Base-by-base conservation (phyloP, 2,113 vertebrate species). In the Suncus etruscus region DNA sequence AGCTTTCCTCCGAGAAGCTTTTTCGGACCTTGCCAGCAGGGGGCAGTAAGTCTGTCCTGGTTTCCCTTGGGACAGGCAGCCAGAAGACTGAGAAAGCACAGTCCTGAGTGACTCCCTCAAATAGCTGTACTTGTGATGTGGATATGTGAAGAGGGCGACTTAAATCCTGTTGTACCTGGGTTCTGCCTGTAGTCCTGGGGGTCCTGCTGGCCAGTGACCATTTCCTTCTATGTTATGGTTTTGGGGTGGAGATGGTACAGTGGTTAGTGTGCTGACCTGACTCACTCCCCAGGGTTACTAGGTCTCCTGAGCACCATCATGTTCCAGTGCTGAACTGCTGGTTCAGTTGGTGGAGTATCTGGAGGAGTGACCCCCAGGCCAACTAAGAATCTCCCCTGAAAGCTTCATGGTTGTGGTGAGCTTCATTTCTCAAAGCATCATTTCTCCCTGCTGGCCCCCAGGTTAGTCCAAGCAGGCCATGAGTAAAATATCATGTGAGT, bases 1-100 rank as follows among this genome's bases (percentile, higher is more conserved):
- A n/a, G n/a, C n/a, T n/a, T n/a, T n/a, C n/a, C n/a, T n/a, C n/a
- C 24, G 82, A 58, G 70, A 75, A 54, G 77, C 83, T 54, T 63
- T 50, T 31, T 25, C 25, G 32, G 31, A 61, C 69, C 47, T 91
- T 86, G n/a, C 25, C 83, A 32, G 20, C 68, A 47, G 39, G 20
- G 54, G 54, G 54, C 54, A 58, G 9, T 4, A 29, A 69, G 18
- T 69, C 20, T 50, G 48, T 39, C 79, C 32, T 78, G 75, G 31
- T 47, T 45, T 69, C 24, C 77, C 31, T 25, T 4, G 2, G 78
- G 70, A 84, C 45, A 66, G 47, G 2, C n/a, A n/a, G 61, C 32
- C 78, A 25, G n/a, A 16, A n/a, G 14, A 11, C 45, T 50, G 31
- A 80, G 89, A 65, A n/a, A 14, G 20, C 79, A 47, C 65, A 16